Evolutionary conservation across 2,888 invertebrate genomes (phyloP), one percentile per base, ranked within the genome.

Genomic region (Trissoscelio sp.): DNA sequence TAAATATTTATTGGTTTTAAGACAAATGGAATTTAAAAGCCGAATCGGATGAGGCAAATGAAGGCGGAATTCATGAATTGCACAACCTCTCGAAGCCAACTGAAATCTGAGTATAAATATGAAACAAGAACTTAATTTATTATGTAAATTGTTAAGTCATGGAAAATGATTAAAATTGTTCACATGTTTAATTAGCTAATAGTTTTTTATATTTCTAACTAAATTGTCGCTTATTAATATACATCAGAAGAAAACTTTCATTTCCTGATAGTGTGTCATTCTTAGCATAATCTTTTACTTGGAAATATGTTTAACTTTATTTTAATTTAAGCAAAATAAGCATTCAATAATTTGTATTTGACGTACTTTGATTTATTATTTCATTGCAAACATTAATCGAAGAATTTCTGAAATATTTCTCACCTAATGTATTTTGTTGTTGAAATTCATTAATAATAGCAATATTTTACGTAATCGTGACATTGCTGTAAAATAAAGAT

Each of bases 1-100:
- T 37, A 57, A 57, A 37, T 37, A 20, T 60, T 60, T 60, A 44
- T 24, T 42, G 44, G 60, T 37, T 57, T 57, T 7, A 14, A 28
- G 14, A 22, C 34, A 11, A 51, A 51, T 51, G 20, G 24, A 18
- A n/a, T 24, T 24, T 24, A 24, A 24, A 6, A 18, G 2, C 12
- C 20, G 24, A 51, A 12, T 9, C 5, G 22, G 34, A 14, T 31
- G 46, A 20, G 4, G 42, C 3, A 14, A 48, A n/a, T 20, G 24
- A 20, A 46, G 24, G 42, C 14, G 5, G 12, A 3, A 3, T 42
- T 42, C 9, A 24, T 24, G 3, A 3, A 24, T 24, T 24, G 24
- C 24, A 24, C 24, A 5, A n/a, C n/a, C n/a, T n/a, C n/a, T n/a
- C n/a, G n/a, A n/a, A n/a, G 24, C 3, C 24, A 24, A 24, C 6